Conservation (phyloP, 2,113 vertebrate genomes). For the Typhlomys cinereus region DNA sequence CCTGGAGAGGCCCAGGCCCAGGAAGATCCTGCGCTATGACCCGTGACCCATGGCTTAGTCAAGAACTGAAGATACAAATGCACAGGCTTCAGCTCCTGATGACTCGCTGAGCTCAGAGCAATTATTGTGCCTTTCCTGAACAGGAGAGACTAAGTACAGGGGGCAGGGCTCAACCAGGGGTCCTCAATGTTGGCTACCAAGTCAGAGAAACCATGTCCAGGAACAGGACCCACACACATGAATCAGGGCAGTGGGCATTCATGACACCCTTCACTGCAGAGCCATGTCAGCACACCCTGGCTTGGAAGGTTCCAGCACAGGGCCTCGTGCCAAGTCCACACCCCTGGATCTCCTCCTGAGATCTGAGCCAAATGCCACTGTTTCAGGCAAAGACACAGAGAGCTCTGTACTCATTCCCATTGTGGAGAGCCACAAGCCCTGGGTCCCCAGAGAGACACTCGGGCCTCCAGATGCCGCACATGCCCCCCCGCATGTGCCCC, state of each 20-base stretch:
- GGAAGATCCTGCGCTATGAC: not conserved
- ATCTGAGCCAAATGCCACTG: not conserved
- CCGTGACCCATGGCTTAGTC: not conserved
- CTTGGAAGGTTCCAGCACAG: not conserved
- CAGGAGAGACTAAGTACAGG: too few species aligned
- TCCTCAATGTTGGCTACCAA: not conserved
- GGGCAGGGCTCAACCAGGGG: too few species aligned
- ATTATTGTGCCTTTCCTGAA: not conserved
- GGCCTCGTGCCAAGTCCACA: not conserved
- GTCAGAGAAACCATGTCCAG: not conserved
- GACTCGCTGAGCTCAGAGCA: not conserved
- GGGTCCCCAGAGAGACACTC: not conserved
- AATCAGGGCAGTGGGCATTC: not conserved
- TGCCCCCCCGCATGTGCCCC: not conserved
- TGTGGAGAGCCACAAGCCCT: too few species aligned
- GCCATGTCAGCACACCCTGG: not conserved
- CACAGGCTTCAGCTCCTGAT: not conserved
- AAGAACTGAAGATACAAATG: not conserved
- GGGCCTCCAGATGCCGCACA: not conserved
- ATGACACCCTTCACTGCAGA: not conserved
- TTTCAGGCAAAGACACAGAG: not conserved
- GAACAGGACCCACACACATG: not conserved
- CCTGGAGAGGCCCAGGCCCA: not conserved
- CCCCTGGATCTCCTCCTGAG: not conserved
- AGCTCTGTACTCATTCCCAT: not conserved